Conservation (phyloP, 2,888 invertebrate species). For the Gerosis bhagava region DNA sequence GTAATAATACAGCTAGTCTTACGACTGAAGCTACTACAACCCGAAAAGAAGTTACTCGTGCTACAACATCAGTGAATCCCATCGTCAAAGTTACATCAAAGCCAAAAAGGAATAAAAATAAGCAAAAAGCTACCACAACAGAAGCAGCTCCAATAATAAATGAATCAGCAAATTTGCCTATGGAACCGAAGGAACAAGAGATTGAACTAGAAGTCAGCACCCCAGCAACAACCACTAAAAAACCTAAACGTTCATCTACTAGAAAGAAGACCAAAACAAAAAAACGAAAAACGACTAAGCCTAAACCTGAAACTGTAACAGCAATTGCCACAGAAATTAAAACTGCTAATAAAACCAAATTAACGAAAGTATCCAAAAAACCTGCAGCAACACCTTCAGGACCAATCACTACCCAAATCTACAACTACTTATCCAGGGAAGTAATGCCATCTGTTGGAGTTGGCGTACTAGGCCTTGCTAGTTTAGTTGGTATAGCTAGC, state of each 20-base stretch:
- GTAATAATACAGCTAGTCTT: slow-evolving; percentile 44
- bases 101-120: slow-evolving; percentile 68
- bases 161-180: slow-evolving; percentile 67
- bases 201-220: slow-evolving; percentile 75
- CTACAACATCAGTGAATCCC: slow-evolving; percentile 39
- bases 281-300: slow-evolving; percentile 79
- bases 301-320: slow-evolving; percentile 56
- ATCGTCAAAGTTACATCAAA: slow-evolving; percentile 55
- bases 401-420: slow-evolving; percentile 88
- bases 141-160: slow-evolving; percentile 48
- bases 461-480: slow-evolving; percentile 88
- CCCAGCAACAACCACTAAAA: slow-evolving; percentile 72
- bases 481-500: slow-evolving; percentile 88
- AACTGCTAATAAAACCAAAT: slow-evolving; percentile 79
- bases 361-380: slow-evolving; percentile 61
- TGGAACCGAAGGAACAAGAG: slow-evolving; percentile 75
- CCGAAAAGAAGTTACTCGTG: slow-evolving; percentile 53
- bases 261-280: slow-evolving; percentile 83
- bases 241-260: slow-evolving; percentile 64
- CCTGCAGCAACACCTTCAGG: slow-evolving; percentile 65
- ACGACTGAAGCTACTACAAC: slow-evolving; percentile 48
- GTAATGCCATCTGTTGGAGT: slow-evolving; percentile 92
- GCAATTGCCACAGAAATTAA: slow-evolving; percentile 65
- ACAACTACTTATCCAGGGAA: slow-evolving; percentile 90
- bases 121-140: slow-evolving; percentile 47